A percentile compares a stretch with the other conserved stretches of the same genome.
These are phyloP conservation scores for Lophius piscatorius DNA, from an alignment of 2,113 vertebrate species.

Conservation along the genomic window DNA sequence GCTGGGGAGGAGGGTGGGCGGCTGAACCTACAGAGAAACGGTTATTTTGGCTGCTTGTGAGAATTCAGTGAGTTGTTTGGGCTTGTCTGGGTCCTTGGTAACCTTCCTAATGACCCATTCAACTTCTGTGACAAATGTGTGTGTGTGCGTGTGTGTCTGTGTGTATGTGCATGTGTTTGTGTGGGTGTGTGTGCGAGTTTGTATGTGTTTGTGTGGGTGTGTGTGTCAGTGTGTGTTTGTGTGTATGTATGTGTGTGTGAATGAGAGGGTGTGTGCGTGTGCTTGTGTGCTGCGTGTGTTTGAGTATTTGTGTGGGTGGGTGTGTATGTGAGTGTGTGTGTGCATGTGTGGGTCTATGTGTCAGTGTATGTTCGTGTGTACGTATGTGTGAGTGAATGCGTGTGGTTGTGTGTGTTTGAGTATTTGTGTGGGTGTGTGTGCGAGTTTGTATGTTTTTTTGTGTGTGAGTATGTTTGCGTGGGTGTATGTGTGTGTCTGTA, in stretches of 20 bases:
- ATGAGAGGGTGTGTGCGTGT: constrained; percentile 8
- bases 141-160: constrained; percentile 9
- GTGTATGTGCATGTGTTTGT: too few relatives aligned
- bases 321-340: constrained; percentile 11
- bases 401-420: too few relatives aligned
- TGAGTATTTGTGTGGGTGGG: constrained; percentile 13
- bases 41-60: constrained; percentile 55
- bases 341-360: constrained; percentile 16
- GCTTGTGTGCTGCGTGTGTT: constrained; percentile 10
- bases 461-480: constrained; percentile 14
- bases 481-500: constrained; percentile 7
- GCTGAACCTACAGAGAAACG: constrained; percentile 16
- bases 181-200: too few relatives aligned
- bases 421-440: not conserved
- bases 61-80: constrained; percentile 43
- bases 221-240: constrained; percentile 1
- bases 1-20: constrained; percentile 23
- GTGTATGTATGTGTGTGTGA: too few relatives aligned
- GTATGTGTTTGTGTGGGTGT: constrained; percentile 15
- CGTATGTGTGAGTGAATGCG: constrained; percentile 10
- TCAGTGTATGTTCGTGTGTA: constrained; percentile 10
- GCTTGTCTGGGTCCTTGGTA: constrained; percentile 67
- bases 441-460: constrained; percentile 18
- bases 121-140: constrained; percentile 39
- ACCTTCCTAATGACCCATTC: constrained; percentile 75